These are phyloP conservation scores for Myopa tessellatipennis DNA, from an alignment of 2,888 invertebrate genomes.

Conservation along the genomic window DNA sequence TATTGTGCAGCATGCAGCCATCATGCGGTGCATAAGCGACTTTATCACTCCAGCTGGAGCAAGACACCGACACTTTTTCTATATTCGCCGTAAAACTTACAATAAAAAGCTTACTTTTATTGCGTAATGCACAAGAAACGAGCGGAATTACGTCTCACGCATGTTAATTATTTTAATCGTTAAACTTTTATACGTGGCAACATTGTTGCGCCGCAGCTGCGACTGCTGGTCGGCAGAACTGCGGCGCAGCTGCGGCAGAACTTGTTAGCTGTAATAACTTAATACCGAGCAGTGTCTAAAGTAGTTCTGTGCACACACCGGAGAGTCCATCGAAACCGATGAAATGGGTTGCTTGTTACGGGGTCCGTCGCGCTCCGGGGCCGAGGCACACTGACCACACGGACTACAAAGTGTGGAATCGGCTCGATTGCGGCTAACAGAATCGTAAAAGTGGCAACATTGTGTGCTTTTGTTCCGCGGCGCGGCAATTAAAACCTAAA, in stretches of 20 bases:
- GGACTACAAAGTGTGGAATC: constrained; percentile 9
- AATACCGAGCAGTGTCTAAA: constrained; percentile 11
- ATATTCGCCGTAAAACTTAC: constrained; percentile 37
- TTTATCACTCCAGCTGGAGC: constrained; percentile 29
- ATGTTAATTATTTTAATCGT: constrained; percentile 30
- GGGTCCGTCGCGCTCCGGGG: background rate
- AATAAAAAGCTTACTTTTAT: constrained; percentile 17
- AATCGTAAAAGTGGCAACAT: constrained; percentile 22
- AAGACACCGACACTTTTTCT: constrained; percentile 21
- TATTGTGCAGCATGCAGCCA: constrained; percentile 39
- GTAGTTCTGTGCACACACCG: constrained; percentile 2
- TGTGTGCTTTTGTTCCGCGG: constrained; percentile 11
- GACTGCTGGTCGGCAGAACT: background rate
- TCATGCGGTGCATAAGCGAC: constrained; percentile 32
- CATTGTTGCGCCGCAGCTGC: constrained; percentile 19
- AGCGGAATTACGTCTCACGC: constrained; percentile 20
- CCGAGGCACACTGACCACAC: background rate
- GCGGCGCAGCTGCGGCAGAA: background rate
- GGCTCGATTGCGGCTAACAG: constrained; percentile 5
- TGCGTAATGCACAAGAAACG: constrained; percentile 35
- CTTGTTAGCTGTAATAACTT: constrained; percentile 18
- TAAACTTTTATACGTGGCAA: constrained; percentile 25
- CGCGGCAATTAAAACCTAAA: constrained; percentile 20
- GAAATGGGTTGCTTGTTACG: background rate
- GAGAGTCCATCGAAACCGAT: background rate